Percentiles rank a stretch among this genome's conserved stretches.
phyloP scores from a whole-genome alignment of 2,113 vertebrate species.

The Panthera tigris region DNA sequence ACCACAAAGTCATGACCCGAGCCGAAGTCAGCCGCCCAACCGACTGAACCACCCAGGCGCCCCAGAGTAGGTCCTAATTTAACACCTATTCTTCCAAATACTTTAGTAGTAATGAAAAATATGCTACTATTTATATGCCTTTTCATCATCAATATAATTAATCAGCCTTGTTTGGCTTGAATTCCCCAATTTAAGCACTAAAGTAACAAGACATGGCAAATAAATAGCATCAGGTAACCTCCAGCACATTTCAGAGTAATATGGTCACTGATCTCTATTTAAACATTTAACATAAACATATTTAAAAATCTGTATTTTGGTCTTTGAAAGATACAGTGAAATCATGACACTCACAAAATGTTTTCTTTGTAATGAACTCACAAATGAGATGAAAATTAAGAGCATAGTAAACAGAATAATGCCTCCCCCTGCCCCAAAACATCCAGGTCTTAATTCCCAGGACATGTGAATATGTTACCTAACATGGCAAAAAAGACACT shows the following conservation, averaged over 20 bases:
- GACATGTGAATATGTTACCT: background rate
- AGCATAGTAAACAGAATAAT: background rate
- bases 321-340: background rate
- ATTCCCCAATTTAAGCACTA: background rate
- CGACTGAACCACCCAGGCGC: too few species aligned
- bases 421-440: background rate
- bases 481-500: background rate
- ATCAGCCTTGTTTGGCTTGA: background rate
- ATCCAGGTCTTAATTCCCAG: background rate
- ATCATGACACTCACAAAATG: background rate
- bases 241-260: background rate
- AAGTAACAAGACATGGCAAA: background rate
- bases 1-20: too few species aligned
- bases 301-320: background rate
- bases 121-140: background rate
- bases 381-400: background rate
- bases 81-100: background rate
- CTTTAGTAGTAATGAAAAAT: background rate
- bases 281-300: background rate
- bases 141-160: background rate
- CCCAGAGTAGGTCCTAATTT: background rate
- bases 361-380: background rate
- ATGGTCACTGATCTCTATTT: background rate
- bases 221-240: background rate
- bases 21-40: too few species aligned